Conservation (phyloP, 2,888 invertebrate species). For the Camptogramma bilineatum region DNA sequence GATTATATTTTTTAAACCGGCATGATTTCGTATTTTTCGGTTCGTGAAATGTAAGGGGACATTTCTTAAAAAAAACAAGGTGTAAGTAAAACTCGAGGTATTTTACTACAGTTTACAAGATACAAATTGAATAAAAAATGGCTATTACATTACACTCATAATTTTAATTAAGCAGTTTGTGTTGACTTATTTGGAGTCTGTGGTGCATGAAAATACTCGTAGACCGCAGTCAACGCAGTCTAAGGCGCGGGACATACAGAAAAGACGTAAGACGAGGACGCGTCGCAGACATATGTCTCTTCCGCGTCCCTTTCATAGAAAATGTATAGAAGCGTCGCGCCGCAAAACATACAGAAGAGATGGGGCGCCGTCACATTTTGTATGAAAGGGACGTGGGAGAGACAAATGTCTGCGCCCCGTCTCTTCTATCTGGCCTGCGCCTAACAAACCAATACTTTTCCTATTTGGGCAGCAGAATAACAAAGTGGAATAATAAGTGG, state of each 20-base stretch:
- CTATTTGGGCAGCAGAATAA: conserved; percentile 25
- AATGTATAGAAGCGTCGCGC: too few species aligned
- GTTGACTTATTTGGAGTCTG: neutral
- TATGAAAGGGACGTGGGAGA: too few species aligned
- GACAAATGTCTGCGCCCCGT: too few species aligned
- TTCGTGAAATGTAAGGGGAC: neutral
- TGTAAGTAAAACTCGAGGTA: too few species aligned
- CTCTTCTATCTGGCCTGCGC: too few species aligned
- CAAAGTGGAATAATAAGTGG: conserved; percentile 38
- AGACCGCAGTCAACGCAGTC: neutral
- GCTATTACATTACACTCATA: neutral
- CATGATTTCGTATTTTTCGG: neutral
- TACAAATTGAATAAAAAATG: neutral
- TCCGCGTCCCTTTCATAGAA: too few species aligned
- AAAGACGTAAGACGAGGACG: too few species aligned
- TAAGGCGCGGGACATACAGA: too few species aligned
- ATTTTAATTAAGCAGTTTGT: neutral
- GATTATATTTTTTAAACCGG: neutral
- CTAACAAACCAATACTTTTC: conserved; percentile 19
- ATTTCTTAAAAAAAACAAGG: too few species aligned
- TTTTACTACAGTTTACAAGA: neutral
- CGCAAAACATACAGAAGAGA: too few species aligned
- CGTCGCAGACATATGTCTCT: too few species aligned
- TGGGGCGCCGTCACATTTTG: too few species aligned
- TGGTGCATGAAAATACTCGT: neutral